phyloP scores from a whole-genome alignment of 2,888 invertebrate species.

The Euspilapteryx auroguttella region DNA sequence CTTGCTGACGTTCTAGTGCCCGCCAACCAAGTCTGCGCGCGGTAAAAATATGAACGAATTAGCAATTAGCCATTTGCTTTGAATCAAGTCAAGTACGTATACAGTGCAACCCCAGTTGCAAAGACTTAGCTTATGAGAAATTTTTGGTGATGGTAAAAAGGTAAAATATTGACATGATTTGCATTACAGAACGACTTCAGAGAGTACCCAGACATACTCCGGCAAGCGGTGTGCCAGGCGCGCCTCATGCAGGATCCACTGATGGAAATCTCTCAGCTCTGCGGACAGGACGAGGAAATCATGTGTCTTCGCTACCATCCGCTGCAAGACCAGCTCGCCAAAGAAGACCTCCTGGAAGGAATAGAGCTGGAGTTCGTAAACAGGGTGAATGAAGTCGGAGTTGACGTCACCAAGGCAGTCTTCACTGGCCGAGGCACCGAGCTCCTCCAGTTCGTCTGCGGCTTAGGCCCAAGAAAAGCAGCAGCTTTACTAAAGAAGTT shows the following conservation, averaged over 20 bases:
- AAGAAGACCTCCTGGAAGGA: slow-evolving; percentile 84
- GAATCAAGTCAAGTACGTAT: no score
- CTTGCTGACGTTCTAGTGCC: no score
- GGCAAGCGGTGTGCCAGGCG: slow-evolving; percentile 92
- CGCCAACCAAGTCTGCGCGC: no score
- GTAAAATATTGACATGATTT: no score
- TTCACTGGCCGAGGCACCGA: slow-evolving; percentile 85
- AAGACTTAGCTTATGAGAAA: no score
- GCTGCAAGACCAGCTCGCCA: slow-evolving; percentile 76
- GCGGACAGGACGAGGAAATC: slow-evolving; percentile 95
- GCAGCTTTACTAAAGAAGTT: slow-evolving; percentile 82
- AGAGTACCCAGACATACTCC: slow-evolving; percentile 87
- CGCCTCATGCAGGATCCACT: slow-evolving; percentile 93
- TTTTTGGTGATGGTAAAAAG: no score
- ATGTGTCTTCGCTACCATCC: slow-evolving; percentile 91
- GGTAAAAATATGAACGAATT: no score
- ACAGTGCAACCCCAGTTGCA: no score
- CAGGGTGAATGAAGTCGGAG: slow-evolving; percentile 96
- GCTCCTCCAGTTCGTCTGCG: slow-evolving; percentile 95
- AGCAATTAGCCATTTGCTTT: no score
- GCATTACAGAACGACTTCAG: slow-evolving; percentile 78
- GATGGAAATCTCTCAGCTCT: slow-evolving; percentile 93
- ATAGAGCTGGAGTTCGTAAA: slow-evolving; percentile 91
- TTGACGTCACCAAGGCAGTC: slow-evolving; percentile 93
- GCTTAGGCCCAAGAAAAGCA: slow-evolving; percentile 94